Conservation (phyloP, 30 jellyfish, hydroid and myxozoan genomes). For the Hydractinia echinata region DNA sequence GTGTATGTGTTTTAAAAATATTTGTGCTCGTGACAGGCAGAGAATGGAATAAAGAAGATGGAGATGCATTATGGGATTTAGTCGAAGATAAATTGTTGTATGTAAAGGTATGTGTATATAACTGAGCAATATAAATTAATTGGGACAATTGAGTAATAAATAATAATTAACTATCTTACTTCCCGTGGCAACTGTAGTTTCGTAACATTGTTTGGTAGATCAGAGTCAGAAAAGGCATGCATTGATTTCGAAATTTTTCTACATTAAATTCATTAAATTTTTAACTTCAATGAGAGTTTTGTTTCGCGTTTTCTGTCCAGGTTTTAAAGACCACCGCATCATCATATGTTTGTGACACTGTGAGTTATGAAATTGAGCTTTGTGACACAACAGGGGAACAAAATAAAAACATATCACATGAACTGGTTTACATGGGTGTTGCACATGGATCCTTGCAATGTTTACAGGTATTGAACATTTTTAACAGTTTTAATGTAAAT, state of each 20-base stretch:
- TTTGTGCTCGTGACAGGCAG: constrained; percentile 17
- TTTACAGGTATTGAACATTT: constrained; percentile 48
- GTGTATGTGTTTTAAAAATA: too few species aligned
- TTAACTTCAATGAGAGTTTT: too few species aligned
- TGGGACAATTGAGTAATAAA: too few species aligned
- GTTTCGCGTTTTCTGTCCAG: constrained; percentile 5
- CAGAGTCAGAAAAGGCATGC: too few species aligned
- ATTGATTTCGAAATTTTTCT: too few species aligned
- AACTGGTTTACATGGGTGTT: constrained; percentile 56
- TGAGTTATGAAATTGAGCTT: constrained; percentile 47
- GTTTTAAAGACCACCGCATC: constrained; percentile 44
- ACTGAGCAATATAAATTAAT: too few species aligned
- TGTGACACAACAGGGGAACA: constrained; percentile 61
- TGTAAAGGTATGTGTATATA: constrained; percentile 42
- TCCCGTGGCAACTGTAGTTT: too few species aligned
- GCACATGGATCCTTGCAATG: constrained; percentile 71
- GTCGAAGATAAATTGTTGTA: constrained; percentile 38
- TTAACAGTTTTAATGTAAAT: too few species aligned
- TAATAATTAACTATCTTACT: too few species aligned
- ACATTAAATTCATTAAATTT: too few species aligned
- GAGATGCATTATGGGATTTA: constrained; percentile 67
- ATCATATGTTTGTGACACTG: constrained; percentile 35
- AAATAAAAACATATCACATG: constrained; percentile 63
- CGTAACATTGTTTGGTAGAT: too few species aligned
- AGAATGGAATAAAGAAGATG: constrained; percentile 67